Conservation (phyloP, 2,888 invertebrate genomes). For the Eudemis profundana region DNA sequence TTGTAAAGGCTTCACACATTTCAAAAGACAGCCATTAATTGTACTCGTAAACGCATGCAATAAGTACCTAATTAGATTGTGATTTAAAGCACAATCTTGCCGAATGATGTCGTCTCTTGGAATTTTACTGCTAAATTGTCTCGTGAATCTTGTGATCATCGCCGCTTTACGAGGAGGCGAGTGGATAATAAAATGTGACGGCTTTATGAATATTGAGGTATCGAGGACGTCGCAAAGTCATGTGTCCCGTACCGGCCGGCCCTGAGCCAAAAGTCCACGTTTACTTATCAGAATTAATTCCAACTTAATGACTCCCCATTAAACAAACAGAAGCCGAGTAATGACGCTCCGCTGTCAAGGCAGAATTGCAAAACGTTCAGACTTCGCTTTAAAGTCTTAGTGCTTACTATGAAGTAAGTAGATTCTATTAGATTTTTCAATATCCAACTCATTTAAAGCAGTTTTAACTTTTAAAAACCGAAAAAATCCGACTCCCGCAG, state of each 20-base stretch:
- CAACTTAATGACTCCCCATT: conserved; percentile 58
- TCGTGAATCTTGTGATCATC: conserved; percentile 9
- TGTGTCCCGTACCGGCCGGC: conserved; percentile 51
- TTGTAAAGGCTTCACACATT: background rate
- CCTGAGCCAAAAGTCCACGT: conserved; percentile 57
- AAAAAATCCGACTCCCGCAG: too few relatives aligned
- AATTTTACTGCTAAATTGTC: conserved; percentile 11
- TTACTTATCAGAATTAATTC: conserved; percentile 59
- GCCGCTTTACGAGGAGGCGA: conserved; percentile 12
- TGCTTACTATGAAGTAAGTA: background rate
- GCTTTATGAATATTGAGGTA: conserved; percentile 44
- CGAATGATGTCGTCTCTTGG: background rate
- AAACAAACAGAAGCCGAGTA: conserved; percentile 55
- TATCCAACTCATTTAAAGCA: too few relatives aligned
- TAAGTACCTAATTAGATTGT: background rate
- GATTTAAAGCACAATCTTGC: background rate
- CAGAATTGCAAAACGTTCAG: conserved; percentile 50
- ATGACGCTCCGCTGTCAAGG: conserved; percentile 57
- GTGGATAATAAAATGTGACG: conserved; percentile 29
- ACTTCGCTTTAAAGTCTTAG: background rate
- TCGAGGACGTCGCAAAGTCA: conserved; percentile 40
- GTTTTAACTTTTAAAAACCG: too few relatives aligned
- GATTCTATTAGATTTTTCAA: too few relatives aligned
- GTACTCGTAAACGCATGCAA: background rate
- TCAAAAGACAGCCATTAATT: background rate